phyloP scores from a whole-genome alignment of 2,888 invertebrate genomes.

The Anodontia alba region DNA sequence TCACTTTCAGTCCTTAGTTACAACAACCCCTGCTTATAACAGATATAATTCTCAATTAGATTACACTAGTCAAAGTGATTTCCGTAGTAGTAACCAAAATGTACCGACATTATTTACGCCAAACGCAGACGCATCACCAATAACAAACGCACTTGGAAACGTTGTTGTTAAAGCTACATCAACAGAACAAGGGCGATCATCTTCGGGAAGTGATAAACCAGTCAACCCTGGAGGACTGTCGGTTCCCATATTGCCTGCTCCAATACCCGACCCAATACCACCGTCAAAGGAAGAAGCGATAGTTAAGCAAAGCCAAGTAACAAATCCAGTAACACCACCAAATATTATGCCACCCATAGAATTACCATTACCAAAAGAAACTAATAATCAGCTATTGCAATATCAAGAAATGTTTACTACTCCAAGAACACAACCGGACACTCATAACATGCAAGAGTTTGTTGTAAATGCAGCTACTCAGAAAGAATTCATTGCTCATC shows the following conservation, averaged over 20 bases:
- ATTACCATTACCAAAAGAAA: background rate
- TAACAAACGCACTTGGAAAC: background rate
- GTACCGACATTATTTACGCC: background rate
- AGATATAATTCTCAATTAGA: background rate
- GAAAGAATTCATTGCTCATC: background rate
- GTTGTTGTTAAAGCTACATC: background rate
- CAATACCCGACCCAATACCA: background rate
- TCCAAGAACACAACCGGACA: background rate
- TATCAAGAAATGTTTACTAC: background rate
- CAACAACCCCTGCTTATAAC: background rate
- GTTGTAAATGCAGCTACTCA: background rate
- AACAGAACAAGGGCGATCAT: background rate
- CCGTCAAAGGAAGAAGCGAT: background rate
- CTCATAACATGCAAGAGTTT: background rate
- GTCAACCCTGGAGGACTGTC: background rate
- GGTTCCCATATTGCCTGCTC: background rate
- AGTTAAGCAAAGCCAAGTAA: background rate
- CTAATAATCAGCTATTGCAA: background rate
- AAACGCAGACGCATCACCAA: background rate
- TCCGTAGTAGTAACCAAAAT: background rate
- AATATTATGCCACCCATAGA: background rate
- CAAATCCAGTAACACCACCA: background rate
- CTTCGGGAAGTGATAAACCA: background rate
- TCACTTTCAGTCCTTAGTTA: background rate
- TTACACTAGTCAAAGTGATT: background rate